A percentile compares a stretch with the other conserved stretches of the same genome.
Conservation (phyloP, 2,113 vertebrate genomes). For the Eudyptes chrysolophus region DNA sequence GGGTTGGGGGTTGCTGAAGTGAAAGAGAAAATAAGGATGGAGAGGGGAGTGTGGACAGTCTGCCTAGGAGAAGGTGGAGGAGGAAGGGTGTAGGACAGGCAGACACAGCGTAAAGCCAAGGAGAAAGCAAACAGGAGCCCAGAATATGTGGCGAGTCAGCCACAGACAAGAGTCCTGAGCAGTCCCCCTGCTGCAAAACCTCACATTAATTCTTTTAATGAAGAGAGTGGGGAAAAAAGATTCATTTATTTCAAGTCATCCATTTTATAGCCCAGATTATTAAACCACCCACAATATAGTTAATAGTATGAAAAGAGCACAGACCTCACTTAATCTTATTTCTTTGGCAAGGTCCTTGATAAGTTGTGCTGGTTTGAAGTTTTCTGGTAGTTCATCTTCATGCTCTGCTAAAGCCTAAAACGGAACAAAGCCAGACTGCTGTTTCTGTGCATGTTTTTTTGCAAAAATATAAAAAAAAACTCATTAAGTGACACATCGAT, state of each 20-base stretch:
- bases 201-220: background rate
- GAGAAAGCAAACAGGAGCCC: background rate
- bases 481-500: background rate
- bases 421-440: constrained; percentile 9
- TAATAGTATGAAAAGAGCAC: background rate
- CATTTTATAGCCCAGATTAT: background rate
- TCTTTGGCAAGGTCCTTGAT: constrained; percentile 99
- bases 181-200: background rate
- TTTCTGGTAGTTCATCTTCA: constrained; percentile 97
- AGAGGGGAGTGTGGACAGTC: background rate
- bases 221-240: background rate
- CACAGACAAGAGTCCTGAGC: background rate
- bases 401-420: constrained; percentile 92
- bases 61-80: background rate
- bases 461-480: background rate
- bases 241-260: background rate
- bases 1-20: background rate
- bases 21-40: background rate
- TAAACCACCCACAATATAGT: background rate
- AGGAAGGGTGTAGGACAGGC: background rate
- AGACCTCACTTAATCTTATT: constrained; percentile 96
- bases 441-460: background rate
- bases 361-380: constrained; percentile 97
- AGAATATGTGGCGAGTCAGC: background rate
- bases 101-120: rapidly evolving